These are phyloP conservation scores for Drosophila elegans DNA, from an alignment of 1,140 invertebrate genomes.

Conservation along the genomic window DNA sequence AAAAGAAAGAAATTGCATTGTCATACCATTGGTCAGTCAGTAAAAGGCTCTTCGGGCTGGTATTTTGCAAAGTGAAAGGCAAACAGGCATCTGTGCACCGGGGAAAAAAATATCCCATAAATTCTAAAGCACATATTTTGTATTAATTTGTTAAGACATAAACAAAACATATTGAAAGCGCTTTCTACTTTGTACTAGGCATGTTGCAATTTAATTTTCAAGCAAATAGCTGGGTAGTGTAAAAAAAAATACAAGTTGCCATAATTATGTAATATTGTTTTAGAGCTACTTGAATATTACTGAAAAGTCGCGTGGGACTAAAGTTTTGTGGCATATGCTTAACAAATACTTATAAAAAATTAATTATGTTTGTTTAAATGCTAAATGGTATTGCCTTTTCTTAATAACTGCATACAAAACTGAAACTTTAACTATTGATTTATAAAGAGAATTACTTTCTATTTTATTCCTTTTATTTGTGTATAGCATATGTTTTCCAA, in stretches of 20 bases:
- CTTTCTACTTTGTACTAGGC: background rate
- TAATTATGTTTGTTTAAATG: too few relatives aligned
- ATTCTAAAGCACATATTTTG: constrained; percentile 18
- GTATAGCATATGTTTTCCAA: too few relatives aligned
- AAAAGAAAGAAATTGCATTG: constrained; percentile 60
- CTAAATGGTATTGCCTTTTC: too few relatives aligned
- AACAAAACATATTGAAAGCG: background rate
- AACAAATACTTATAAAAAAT: background rate
- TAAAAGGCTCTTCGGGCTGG: constrained; percentile 45
- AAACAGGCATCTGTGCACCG: constrained; percentile 24
- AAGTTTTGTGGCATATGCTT: background rate
- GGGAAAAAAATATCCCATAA: constrained; percentile 7
- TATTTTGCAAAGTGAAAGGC: constrained; percentile 72
- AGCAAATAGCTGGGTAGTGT: background rate
- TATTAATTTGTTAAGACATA: background rate
- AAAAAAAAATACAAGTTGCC: background rate
- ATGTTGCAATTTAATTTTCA: constrained; percentile 1
- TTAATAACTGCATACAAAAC: too few relatives aligned
- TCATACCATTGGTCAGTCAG: constrained; percentile 63
- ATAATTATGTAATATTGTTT: background rate
- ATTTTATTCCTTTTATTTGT: too few relatives aligned
- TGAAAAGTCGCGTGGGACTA: background rate
- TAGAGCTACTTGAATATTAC: background rate
- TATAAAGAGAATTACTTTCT: too few relatives aligned
- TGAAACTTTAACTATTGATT: too few relatives aligned